A percentile compares a stretch with the other conserved stretches of the same genome.
Evolutionary conservation across 2,113 vertebrate species (phyloP).

Genomic region (Condylura cristata): DNA sequence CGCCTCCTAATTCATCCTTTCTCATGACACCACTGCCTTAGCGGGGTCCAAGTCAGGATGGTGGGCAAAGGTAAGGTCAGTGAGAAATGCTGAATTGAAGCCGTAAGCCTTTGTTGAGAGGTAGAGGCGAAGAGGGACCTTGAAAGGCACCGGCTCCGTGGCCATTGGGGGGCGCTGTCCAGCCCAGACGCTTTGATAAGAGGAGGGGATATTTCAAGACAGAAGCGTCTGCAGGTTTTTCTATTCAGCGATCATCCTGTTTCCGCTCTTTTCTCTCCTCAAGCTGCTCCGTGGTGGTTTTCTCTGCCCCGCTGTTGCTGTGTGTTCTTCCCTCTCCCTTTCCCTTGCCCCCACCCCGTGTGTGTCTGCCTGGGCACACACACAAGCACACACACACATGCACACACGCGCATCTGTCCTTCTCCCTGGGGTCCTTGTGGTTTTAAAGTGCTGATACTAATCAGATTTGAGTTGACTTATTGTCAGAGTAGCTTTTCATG

Average conservation of each 20-base stretch:
- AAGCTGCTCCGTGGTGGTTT: background rate
- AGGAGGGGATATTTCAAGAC: background rate
- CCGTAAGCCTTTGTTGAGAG: conserved; percentile 32
- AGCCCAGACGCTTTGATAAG: too few species aligned
- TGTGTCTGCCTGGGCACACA: background rate
- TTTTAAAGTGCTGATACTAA: conserved; percentile 94
- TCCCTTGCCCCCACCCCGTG: background rate
- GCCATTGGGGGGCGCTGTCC: too few species aligned
- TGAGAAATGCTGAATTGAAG: conserved; percentile 37
- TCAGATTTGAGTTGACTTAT: conserved; percentile 93
- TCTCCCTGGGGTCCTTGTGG: conserved; percentile 75
- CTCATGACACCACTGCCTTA: background rate
- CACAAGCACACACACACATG: background rate
- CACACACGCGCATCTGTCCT: background rate
- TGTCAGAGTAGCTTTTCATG: conserved; percentile 90
- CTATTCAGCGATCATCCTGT: background rate
- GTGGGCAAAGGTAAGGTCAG: background rate
- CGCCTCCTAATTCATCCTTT: background rate
- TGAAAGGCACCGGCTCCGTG: too few species aligned
- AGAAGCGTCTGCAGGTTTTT: background rate
- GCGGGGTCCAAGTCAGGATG: conserved; percentile 14
- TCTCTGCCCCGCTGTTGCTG: background rate
- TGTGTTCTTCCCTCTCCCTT: rapidly evolving
- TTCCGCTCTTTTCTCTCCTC: background rate
- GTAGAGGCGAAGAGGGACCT: background rate